Evolutionary conservation across 1,140 invertebrate genomes (phyloP).

Genomic region (Diuraphis noxia): DNA sequence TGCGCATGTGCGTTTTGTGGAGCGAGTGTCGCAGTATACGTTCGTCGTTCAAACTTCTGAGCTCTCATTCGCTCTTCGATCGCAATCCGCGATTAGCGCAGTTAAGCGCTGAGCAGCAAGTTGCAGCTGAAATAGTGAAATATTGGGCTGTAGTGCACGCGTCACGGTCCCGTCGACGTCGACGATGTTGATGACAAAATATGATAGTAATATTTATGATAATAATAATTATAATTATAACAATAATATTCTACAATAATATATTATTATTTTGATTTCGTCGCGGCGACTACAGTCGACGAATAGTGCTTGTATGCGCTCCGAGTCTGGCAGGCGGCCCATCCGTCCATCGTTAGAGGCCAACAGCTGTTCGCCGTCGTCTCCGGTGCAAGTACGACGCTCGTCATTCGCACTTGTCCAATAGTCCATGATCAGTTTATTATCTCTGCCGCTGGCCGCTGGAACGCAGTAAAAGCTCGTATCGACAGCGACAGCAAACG

Average conservation of each 20-base stretch:
- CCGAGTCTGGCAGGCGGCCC: not conserved
- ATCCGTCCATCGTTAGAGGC: not conserved
- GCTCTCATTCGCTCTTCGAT: not conserved
- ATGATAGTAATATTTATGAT: not conserved
- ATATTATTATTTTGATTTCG: not conserved
- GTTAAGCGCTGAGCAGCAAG: no score
- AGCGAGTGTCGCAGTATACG: no score
- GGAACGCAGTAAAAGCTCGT: not conserved
- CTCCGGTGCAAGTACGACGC: not conserved
- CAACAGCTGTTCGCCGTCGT: conserved; percentile 13
- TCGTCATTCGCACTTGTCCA: not conserved
- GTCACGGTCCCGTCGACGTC: not conserved
- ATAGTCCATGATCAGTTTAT: not conserved
- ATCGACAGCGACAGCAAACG: no score
- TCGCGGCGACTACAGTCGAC: no score
- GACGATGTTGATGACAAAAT: no score
- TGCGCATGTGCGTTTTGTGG: no score
- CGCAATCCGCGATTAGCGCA: not conserved
- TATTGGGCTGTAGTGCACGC: no score
- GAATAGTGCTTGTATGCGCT: not conserved
- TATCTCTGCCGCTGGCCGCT: not conserved
- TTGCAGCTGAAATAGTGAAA: no score
- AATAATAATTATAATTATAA: not conserved
- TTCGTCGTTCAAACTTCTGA: no score
- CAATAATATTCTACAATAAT: not conserved